Base-by-base conservation (phyloP, 2,113 vertebrate species). In the Macroglossus sobrinus region DNA sequence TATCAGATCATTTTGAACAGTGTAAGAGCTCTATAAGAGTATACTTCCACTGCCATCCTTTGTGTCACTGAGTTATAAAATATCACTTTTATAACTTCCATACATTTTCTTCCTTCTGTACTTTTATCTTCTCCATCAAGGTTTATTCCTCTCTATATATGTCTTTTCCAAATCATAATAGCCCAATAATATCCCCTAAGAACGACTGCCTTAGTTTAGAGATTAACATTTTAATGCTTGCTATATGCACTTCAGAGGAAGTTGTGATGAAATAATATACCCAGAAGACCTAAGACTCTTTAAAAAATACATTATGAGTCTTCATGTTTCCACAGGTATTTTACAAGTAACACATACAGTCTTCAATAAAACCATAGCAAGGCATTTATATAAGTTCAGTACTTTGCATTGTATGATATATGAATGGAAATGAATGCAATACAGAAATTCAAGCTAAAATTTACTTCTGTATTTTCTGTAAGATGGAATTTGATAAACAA, bases 401-500 rank as follows among this genome's bases (percentile, higher is more conserved):
- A 21, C 4, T 55, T 92, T 47, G 26, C 78, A 92, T 57, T 79
- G 24, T 38, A 40, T 90, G 59, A 59, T 55, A 38, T 43, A 22
- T 68, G 24, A 88, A 88, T 55, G 18, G 45, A n/a, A 26, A 43
- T 61, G n/a, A 90, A 66, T n/a, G 14, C 33, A 92, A 57, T 45
- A 40, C 61, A 85, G 22, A 3, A 6, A 88, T 6, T 0, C 50
- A 22, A 89, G 28, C 64, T 66, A 71, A 19, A 81, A 38, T 89
- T 85, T 68, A 57, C 50, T 68, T 68, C 75, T 76, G 7, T 72
- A n/a, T 4, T 66, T 89, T 72, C 76, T 61, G 15, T 59, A 91
- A 97, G 93, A 72, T 50, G 1, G 9, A 95, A 91, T 75, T 68
- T 72, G 11, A 87, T 75, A 82, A 81, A 21, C 43, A 80, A 89